Evolutionary conservation across 2,888 invertebrate genomes (phyloP).

Genomic region (Scrobipalpa atriplicella): DNA sequence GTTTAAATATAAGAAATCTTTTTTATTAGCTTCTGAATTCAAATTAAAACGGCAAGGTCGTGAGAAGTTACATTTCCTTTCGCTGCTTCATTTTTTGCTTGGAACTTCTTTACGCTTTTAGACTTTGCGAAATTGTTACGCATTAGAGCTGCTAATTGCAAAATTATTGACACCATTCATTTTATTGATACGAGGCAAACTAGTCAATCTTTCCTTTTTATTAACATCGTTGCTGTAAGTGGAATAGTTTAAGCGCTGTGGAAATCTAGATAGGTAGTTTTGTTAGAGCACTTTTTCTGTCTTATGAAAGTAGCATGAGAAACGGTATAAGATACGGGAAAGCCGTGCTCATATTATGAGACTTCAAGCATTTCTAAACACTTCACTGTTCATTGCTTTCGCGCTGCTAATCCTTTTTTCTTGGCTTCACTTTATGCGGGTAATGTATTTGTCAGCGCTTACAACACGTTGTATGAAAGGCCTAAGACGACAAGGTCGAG

Average conservation of each 20-base stretch:
- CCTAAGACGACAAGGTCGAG: slow-evolving; percentile 57
- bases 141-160: slow-evolving; percentile 1
- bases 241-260: background rate
- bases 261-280: background rate
- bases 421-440: background rate
- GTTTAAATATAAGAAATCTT: background rate
- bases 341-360: background rate
- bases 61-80: slow-evolving; percentile 18
- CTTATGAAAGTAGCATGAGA: slow-evolving; percentile 14
- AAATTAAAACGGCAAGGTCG: slow-evolving; percentile 21
- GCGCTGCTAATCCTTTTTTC: background rate
- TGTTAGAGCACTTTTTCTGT: background rate
- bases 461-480: slow-evolving; percentile 38
- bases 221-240: background rate
- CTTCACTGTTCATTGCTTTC: background rate
- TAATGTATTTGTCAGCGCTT: slow-evolving; percentile 11
- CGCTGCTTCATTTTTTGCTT: slow-evolving; percentile 13
- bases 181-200: background rate
- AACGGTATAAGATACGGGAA: slow-evolving; percentile 1
- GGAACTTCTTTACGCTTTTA: background rate
- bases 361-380: background rate
- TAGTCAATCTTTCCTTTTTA: background rate
- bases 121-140: slow-evolving; percentile 16
- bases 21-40: background rate
- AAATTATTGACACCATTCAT: slow-evolving; percentile 9